Conservation (phyloP, 2,797 vertebrate genomes). For the Onychomys arenicola region DNA sequence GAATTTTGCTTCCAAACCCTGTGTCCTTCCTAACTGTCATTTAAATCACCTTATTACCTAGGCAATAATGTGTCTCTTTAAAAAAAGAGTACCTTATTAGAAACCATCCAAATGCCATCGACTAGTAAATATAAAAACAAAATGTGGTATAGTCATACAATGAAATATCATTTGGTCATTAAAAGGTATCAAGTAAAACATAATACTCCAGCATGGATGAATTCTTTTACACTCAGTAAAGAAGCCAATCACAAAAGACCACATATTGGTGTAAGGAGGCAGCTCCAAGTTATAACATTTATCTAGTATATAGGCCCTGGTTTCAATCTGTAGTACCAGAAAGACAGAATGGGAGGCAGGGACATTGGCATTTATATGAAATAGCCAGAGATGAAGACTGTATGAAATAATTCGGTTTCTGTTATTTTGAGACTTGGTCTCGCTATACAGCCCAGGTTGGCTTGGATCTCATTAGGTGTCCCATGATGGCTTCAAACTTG, state of each 20-base stretch:
- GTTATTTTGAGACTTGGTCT: not conserved
- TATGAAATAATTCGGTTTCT: not conserved
- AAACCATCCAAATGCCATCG: slow-evolving; percentile 36
- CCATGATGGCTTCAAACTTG: not conserved
- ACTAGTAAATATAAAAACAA: not conserved
- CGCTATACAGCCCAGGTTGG: not conserved
- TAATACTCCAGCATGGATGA: not conserved
- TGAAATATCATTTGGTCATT: not conserved
- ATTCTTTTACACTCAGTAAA: slow-evolving; percentile 21
- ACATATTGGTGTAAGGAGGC: not conserved
- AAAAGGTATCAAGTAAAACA: slow-evolving; percentile 24
- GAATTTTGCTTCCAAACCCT: slow-evolving; percentile 19
- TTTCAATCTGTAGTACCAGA: not conserved
- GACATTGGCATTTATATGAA: not conserved
- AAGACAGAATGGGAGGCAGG: not conserved
- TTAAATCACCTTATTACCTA: not conserved
- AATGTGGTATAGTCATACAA: not conserved
- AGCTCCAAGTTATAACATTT: not conserved
- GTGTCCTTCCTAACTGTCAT: slow-evolving; percentile 35
- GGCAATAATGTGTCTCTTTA: not conserved
- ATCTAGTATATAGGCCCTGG: not conserved
- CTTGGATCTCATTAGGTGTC: not conserved
- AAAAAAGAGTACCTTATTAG: not conserved
- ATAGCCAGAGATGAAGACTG: not conserved
- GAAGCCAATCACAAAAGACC: not conserved